Percentiles rank a stretch among this genome's conserved stretches.
phyloP scores from a whole-genome alignment of 2,888 invertebrate genomes.

The Melanostoma scalare region DNA sequence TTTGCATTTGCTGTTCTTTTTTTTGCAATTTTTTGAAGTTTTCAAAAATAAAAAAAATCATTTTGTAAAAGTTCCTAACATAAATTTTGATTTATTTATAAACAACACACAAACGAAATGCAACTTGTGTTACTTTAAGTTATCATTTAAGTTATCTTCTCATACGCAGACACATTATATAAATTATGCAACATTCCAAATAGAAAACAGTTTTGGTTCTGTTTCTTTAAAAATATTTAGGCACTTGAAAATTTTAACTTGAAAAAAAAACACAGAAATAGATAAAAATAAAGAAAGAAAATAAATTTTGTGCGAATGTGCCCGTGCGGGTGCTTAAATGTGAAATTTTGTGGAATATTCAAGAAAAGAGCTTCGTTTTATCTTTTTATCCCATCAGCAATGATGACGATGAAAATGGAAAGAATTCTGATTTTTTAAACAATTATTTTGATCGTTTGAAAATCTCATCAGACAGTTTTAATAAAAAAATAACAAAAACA shows the following conservation, averaged over 20 bases:
- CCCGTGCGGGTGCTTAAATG: conserved; percentile 39
- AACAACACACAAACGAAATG: conserved; percentile 27
- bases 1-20: conserved; percentile 8
- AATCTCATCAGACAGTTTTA: background rate
- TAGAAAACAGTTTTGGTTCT: conserved; percentile 19
- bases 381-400: conserved; percentile 9
- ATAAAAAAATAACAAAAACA: background rate
- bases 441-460: conserved; percentile 1
- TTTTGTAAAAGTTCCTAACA: conserved; percentile 24
- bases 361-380: background rate
- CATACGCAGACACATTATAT: conserved; percentile 20
- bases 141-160: conserved; percentile 10
- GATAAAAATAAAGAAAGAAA: conserved; percentile 61
- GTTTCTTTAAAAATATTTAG: conserved; percentile 11
- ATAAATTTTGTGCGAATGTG: conserved; percentile 33
- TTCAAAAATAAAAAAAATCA: conserved; percentile 18
- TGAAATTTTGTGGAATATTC: conserved; percentile 35
- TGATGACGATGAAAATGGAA: background rate
- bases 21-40: conserved; percentile 25
- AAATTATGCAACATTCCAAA: conserved; percentile 69
- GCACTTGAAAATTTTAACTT: conserved; percentile 27
- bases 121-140: conserved; percentile 37
- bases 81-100: conserved; percentile 58
- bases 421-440: background rate
- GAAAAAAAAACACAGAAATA: conserved; percentile 22